Evolutionary conservation across 2,797 vertebrate genomes (phyloP).

Genomic region (Sebastes hubbsi): DNA sequence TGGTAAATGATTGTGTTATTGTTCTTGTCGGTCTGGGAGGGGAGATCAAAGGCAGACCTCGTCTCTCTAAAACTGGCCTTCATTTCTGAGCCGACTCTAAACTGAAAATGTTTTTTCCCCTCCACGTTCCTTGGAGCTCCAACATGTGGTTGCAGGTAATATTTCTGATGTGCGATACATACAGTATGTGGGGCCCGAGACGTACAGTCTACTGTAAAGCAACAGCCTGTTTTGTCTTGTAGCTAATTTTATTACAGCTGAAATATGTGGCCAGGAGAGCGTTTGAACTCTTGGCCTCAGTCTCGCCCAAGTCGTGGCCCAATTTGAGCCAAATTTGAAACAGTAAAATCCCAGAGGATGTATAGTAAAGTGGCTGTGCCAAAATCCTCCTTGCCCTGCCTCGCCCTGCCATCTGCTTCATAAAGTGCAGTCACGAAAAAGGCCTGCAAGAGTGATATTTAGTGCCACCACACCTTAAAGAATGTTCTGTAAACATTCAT

Average conservation of each 20-base stretch:
- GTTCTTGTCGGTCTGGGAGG: conserved; percentile 40
- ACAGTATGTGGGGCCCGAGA: neutral
- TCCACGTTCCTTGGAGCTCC: conserved; percentile 24
- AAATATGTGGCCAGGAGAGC: conserved; percentile 40
- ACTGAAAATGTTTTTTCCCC: conserved; percentile 53
- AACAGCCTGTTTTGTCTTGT: conserved; percentile 49
- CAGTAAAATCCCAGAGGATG: conserved; percentile 67
- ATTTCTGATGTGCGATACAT: conserved; percentile 32
- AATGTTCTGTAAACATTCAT: conserved; percentile 41
- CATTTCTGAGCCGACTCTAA: conserved; percentile 52
- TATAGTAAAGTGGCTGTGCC: conserved; percentile 58
- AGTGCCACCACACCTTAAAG: conserved; percentile 61
- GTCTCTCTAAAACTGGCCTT: conserved; percentile 51
- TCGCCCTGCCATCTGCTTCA: conserved; percentile 75
- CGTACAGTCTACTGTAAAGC: conserved; percentile 7
- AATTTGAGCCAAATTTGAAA: conserved; percentile 61
- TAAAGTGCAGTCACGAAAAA: conserved; percentile 63
- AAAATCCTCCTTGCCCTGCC: conserved; percentile 53
- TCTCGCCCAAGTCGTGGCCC: conserved; percentile 41
- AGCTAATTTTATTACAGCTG: conserved; percentile 45
- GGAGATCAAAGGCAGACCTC: conserved; percentile 58
- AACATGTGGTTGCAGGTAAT: conserved; percentile 57
- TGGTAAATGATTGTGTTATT: conserved; percentile 58
- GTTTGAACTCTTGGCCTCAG: conserved; percentile 62
- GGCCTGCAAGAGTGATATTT: conserved; percentile 49